Base-by-base conservation (phyloP, 2,888 invertebrate species). In the Perdita meconis region DNA sequence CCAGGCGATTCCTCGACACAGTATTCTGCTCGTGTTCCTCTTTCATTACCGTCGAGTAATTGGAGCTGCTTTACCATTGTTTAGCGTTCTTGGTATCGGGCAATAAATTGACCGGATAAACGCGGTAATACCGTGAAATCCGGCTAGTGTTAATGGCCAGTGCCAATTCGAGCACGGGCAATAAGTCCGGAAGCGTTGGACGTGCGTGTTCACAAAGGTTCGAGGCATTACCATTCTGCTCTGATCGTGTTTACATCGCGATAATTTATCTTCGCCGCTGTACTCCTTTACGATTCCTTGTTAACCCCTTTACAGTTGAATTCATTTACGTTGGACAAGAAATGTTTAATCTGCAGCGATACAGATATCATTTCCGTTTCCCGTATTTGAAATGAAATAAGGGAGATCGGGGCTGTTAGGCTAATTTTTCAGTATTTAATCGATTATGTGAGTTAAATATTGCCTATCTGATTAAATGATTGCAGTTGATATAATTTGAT, bases 101-200 rank as follows among this genome's bases (percentile, higher is more conserved):
- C 74, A 26, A 75, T 75, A 75, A 78, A 66, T 71, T 63, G 59
- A 53, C 60, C 40, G 63, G 60, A 56, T 79, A 71, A 78, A 78
- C 67, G 22, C 22, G 42, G 64, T 38, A 59, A 63, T 59, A 26
- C 59, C 38, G 63, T 50, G 60, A 61, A 69, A 68, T 55, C 53
- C 65, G 44, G 26, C 30, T 30, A 34, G 50, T 65, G 65, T 65
- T 59, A 75, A 60, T 71, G 61, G 73, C 59, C 59, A 53, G 40
- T 56, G 68, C 61, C 59, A 69, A 76, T 75, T 65, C 56, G 51
- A 24, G 59, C 38, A 38, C 64, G 34, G 34, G 64, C 50, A 65
- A 60, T 69, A 67, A 68, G 69, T 78, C 76, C 13, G 40, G 64
- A 38, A 60, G 26, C 59, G 40, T 53, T n/a, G 40, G 34, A 12